phyloP scores from a whole-genome alignment of 1,140 invertebrate species.

The Hydropsyche tenuis region DNA sequence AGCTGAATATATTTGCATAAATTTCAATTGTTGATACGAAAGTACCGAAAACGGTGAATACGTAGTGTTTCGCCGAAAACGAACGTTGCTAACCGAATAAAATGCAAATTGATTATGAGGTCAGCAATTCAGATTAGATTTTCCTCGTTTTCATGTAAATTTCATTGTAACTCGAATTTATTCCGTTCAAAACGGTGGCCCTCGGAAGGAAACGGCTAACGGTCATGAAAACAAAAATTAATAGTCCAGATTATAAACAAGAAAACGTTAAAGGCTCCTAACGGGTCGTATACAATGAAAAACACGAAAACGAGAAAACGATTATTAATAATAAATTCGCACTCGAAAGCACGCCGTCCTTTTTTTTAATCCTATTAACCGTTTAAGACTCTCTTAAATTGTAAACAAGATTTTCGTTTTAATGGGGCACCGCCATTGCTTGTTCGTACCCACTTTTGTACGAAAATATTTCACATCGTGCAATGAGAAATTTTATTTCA shows the following conservation, averaged over 20 bases:
- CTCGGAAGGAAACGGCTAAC: background rate
- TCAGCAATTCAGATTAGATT: conserved; percentile 31
- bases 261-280: background rate
- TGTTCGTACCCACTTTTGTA: too few species aligned
- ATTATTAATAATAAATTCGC: conserved; percentile 23
- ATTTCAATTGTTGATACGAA: too few species aligned
- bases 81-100: conserved; percentile 4
- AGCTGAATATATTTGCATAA: too few species aligned
- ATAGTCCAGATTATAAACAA: conserved; percentile 1
- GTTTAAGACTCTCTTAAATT: background rate
- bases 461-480: too few species aligned
- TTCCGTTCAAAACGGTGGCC: background rate
- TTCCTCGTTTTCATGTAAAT: conserved; percentile 37
- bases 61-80: background rate
- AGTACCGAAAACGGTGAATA: background rate
- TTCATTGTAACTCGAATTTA: conserved; percentile 29
- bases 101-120: conserved; percentile 35
- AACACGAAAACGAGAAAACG: background rate
- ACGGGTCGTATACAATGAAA: background rate
- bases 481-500: too few species aligned
- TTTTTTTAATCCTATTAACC: conserved; percentile 15
- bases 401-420: background rate
- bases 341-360: background rate
- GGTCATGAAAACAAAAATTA: conserved; percentile 15
- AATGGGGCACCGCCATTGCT: background rate